A percentile compares a stretch with the other conserved stretches of the same genome.
Evolutionary conservation across 2,113 vertebrate genomes (phyloP).

Genomic region (Aegypius monachus): DNA sequence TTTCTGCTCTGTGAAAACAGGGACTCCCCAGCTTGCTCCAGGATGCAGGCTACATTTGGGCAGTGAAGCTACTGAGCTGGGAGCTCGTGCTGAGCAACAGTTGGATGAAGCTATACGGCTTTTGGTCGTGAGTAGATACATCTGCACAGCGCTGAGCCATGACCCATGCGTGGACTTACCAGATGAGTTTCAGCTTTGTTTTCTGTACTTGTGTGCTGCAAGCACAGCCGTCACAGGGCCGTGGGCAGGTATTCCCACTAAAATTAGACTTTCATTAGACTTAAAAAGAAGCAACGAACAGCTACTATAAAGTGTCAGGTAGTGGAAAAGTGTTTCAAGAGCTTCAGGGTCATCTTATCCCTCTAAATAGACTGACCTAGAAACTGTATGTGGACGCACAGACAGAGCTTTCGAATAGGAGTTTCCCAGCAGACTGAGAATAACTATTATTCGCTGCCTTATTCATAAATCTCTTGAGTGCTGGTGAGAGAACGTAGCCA

Average conservation of each 20-base stretch:
- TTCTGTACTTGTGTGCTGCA: neutral
- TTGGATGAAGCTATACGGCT: neutral
- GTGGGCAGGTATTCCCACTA: neutral
- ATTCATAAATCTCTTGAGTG: neutral
- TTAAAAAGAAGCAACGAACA: neutral
- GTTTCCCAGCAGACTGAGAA: neutral
- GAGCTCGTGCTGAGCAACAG: neutral
- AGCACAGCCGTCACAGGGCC: neutral
- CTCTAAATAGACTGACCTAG: neutral
- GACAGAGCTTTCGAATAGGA: neutral
- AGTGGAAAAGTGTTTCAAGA: neutral
- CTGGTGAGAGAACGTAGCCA: accelerated
- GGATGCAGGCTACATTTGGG: neutral
- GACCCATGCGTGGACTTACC: accelerated
- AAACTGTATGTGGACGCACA: neutral
- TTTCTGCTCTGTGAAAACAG: neutral
- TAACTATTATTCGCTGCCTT: neutral
- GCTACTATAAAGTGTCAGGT: neutral
- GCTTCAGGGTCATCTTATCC: neutral
- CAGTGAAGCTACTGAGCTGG: neutral
- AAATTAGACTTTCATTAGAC: neutral
- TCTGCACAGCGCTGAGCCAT: neutral
- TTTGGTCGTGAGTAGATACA: neutral
- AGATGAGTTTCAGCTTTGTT: neutral
- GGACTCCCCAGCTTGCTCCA: neutral